These are phyloP conservation scores for Hyaena hyaena DNA, from an alignment of 2,113 vertebrate genomes.

Conservation along the genomic window DNA sequence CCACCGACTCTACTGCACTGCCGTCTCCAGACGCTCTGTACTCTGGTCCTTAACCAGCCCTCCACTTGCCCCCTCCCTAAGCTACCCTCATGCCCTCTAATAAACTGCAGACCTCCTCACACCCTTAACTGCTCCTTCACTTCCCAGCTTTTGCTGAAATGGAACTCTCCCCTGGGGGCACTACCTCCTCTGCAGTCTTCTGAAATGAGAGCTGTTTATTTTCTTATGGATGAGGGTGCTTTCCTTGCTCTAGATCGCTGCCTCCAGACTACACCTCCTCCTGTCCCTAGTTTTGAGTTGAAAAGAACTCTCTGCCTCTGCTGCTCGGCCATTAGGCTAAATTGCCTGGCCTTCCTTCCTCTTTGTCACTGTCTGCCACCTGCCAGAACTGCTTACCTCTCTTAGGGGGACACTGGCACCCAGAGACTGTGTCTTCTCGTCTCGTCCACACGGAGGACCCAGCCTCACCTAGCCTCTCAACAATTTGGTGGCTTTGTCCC, in stretches of 20 bases:
- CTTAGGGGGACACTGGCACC: background rate
- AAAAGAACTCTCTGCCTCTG: background rate
- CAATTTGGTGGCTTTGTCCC: background rate
- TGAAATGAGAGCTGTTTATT: slow-evolving; percentile 62
- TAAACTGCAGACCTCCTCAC: background rate
- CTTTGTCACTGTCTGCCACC: background rate
- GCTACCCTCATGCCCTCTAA: background rate
- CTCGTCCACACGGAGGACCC: background rate
- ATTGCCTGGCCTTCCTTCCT: background rate
- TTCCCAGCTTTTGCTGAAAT: slow-evolving; percentile 1
- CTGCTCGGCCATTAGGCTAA: background rate
- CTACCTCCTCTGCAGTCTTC: background rate
- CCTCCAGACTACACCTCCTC: background rate
- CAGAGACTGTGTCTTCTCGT: background rate
- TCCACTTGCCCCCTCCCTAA: background rate
- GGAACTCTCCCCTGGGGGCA: slow-evolving; percentile 1
- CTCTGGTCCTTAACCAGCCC: background rate
- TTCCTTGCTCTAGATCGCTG: background rate
- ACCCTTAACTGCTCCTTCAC: background rate
- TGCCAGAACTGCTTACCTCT: background rate
- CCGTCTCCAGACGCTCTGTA: background rate
- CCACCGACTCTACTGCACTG: background rate
- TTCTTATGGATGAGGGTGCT: background rate
- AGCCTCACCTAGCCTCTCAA: background rate
- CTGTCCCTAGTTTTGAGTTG: background rate